phyloP scores from a whole-genome alignment of 2,797 vertebrate genomes.

The Helarctos malayanus region DNA sequence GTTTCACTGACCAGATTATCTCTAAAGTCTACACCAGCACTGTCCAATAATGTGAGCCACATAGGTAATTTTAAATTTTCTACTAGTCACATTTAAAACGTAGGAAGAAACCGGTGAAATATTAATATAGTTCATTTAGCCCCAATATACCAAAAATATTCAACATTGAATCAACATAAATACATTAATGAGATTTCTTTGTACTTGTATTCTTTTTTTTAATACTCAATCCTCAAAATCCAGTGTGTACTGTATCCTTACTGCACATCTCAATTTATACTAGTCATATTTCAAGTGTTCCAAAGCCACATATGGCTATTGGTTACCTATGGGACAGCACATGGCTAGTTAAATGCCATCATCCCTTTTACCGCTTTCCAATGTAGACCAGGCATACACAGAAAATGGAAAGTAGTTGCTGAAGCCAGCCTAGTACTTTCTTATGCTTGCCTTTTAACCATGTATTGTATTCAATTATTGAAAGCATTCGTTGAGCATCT shows the following conservation, averaged over 20 bases:
- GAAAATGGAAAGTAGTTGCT: background rate
- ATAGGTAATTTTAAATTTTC: background rate
- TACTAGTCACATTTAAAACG: background rate
- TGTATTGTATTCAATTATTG: background rate
- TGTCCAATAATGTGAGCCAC: background rate
- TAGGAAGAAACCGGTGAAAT: slow-evolving; percentile 16
- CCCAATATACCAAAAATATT: background rate
- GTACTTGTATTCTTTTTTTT: background rate
- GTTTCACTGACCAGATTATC: slow-evolving; percentile 20
- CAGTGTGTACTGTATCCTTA: background rate
- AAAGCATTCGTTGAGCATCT: background rate
- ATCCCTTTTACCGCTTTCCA: background rate
- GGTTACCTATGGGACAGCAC: background rate
- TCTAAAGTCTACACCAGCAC: background rate
- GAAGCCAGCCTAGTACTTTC: background rate
- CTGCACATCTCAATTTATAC: background rate
- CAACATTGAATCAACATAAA: background rate
- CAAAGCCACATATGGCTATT: background rate
- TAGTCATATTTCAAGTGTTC: background rate
- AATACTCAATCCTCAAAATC: slow-evolving; percentile 23
- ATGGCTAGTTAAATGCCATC: background rate
- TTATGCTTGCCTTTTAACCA: background rate
- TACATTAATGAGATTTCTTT: background rate
- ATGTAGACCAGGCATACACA: background rate
- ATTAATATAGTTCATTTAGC: background rate